A percentile compares a stretch with the other conserved stretches of the same genome.
Conservation (phyloP, 2,888 invertebrate genomes). For the Eristalis pertinax region DNA sequence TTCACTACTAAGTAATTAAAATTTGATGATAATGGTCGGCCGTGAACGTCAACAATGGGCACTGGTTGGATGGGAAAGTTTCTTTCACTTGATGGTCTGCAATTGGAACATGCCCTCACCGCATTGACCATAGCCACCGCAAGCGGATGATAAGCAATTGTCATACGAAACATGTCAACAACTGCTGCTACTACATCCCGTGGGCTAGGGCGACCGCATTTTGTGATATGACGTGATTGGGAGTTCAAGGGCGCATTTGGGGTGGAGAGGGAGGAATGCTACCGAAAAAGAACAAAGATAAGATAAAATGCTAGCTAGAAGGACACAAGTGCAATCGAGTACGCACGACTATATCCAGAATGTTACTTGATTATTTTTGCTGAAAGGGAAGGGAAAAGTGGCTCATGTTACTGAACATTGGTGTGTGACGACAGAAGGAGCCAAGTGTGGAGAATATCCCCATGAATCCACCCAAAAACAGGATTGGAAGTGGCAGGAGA, state of each 20-base stretch:
- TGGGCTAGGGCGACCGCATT: neutral
- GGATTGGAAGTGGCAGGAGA: too few relatives aligned
- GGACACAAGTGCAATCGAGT: neutral
- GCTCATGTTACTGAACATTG: neutral
- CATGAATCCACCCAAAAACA: too few relatives aligned
- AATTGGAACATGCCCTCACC: neutral
- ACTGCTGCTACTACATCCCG: neutral
- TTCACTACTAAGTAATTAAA: conserved; percentile 29
- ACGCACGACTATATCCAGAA: neutral
- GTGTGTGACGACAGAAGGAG: too few relatives aligned
- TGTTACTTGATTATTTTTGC: neutral
- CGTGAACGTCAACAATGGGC: neutral
- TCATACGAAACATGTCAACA: neutral
- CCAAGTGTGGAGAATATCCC: too few relatives aligned
- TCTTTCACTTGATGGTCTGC: conserved; percentile 8
- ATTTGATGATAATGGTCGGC: neutral
- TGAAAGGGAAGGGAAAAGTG: neutral
- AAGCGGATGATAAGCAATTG: neutral
- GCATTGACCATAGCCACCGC: neutral
- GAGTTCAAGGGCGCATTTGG: neutral
- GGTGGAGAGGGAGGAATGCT: neutral
- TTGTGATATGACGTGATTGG: neutral
- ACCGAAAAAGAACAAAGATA: neutral
- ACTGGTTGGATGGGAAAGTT: neutral
- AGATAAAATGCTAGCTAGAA: neutral